These are phyloP conservation scores for Byasa hedistus DNA, from an alignment of 2,888 invertebrate species.

Conservation along the genomic window DNA sequence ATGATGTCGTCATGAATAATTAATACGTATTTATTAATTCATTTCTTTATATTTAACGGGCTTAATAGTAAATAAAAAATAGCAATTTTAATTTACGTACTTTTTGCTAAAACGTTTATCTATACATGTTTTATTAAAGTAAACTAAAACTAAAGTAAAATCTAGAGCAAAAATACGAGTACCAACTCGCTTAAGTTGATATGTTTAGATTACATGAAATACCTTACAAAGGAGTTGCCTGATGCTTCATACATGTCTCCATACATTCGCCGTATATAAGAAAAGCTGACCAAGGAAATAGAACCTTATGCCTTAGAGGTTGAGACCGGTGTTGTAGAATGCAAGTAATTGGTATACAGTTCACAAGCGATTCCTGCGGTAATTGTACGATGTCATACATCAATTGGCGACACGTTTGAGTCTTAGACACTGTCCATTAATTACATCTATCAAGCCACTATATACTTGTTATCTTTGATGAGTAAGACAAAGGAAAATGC, in stretches of 20 bases:
- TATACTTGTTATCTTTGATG: not conserved
- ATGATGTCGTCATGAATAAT: no score
- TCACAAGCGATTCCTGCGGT: slow-evolving; percentile 39
- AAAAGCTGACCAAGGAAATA: slow-evolving; percentile 23
- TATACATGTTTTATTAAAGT: no score
- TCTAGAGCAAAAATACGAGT: not conserved
- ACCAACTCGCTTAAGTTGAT: slow-evolving; percentile 23
- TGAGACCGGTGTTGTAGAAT: slow-evolving; percentile 8
- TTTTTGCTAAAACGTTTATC: not conserved
- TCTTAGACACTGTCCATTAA: slow-evolving; percentile 7
- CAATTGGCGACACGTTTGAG: slow-evolving; percentile 19
- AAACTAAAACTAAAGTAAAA: no score
- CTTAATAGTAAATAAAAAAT: not conserved
- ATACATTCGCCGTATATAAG: slow-evolving; percentile 26
- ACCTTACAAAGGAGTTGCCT: slow-evolving; percentile 39
- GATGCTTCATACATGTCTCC: slow-evolving; percentile 35
- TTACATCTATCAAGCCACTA: slow-evolving; percentile 1
- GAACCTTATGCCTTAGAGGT: slow-evolving; percentile 23
- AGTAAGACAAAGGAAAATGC: not conserved
- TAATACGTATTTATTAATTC: no score
- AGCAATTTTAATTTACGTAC: not conserved
- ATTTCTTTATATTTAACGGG: not conserved
- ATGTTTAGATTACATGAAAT: slow-evolving; percentile 34
- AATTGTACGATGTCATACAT: slow-evolving; percentile 36
- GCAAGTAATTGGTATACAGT: slow-evolving; percentile 21